phyloP scores from a whole-genome alignment of 2,888 invertebrate species.

The Stenodema calcarata region DNA sequence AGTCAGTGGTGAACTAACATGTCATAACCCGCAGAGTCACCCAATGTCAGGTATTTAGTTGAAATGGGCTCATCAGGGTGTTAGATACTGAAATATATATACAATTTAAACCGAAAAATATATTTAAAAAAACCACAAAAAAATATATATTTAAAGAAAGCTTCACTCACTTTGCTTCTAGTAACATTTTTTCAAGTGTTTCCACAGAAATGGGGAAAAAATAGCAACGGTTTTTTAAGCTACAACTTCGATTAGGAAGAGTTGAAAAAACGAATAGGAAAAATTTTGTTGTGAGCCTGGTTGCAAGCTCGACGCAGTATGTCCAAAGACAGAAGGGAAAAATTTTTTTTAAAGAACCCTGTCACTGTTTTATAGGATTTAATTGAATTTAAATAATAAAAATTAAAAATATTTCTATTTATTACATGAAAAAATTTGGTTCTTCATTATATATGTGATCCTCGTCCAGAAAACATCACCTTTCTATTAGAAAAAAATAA shows the following conservation, averaged over 20 bases:
- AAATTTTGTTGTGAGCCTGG: slow-evolving; percentile 29
- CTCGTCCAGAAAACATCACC: slow-evolving; percentile 25
- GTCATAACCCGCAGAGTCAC: no score
- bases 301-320: slow-evolving; percentile 7
- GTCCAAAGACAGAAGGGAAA: slow-evolving; percentile 42
- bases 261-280: slow-evolving; percentile 11
- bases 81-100: no score
- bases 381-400: slow-evolving; percentile 48
- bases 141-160: slow-evolving; percentile 23
- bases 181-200: slow-evolving; percentile 40
- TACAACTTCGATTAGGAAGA: background rate
- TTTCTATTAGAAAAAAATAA: no score
- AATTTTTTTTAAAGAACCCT: slow-evolving; percentile 40
- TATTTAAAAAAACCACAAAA: background rate
- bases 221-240: slow-evolving; percentile 5
- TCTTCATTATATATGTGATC: slow-evolving; percentile 23
- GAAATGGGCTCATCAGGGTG: no score
- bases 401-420: slow-evolving; percentile 47
- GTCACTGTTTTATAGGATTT: slow-evolving; percentile 49
- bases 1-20: no score
- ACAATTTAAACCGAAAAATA: slow-evolving; percentile 20
- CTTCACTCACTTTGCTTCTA: slow-evolving; percentile 47
- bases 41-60: no score
- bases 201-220: slow-evolving; percentile 7
- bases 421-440: slow-evolving; percentile 40